Base-by-base conservation (phyloP, 1,140 invertebrate genomes). In the Phymorhynchus buccinoides region DNA sequence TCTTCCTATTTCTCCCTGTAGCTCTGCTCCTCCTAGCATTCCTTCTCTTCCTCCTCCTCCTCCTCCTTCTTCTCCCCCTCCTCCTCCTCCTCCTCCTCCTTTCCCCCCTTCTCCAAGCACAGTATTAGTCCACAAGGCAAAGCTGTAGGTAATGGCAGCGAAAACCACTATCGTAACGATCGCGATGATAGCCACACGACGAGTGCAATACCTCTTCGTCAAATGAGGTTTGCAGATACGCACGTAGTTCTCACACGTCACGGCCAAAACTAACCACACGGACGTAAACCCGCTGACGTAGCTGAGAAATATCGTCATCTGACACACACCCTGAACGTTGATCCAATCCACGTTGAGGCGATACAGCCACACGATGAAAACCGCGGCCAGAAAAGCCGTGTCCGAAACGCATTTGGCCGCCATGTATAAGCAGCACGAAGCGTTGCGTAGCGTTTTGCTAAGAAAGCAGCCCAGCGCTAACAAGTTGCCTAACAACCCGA, bases 351-450 rank as follows among this genome's bases (percentile, higher is more conserved):
- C 93, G 2, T 93, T 93, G 0, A 94, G 80, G 0, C 91, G 92
- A 27, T 94, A 94, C 16, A 95, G 82, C 95, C 95, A 95, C 0
- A 95, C 94, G 44, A 89, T 44, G 48, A 89, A 86, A 7, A 91
- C 82, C 22, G 86, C 83, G 0, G 84, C 16, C 18, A 91, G 86
- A 52, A 91, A 91, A 16, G 87, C 87, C 16, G 87, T 86, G 82
- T 90, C 89, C 0, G 86, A 87, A n/a, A 89, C 7, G 30, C 87
- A 89, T 27, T 89, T 88, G 16, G 86, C 88, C 1, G 88, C 88
- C 48, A 91, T 83, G 83, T 90, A 91, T n/a, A 89, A 79, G 44
- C 88, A 89, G 44, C 89, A 91, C 0, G 90, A 90, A 0, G 87
- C 88, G 1, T 32, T 80, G 0, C 88, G 37, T 27, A 90, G 68